Evolutionary conservation across 2,797 vertebrate species (phyloP), one percentile per base, ranked within the genome.

Genomic region (Salmo trutta): DNA sequence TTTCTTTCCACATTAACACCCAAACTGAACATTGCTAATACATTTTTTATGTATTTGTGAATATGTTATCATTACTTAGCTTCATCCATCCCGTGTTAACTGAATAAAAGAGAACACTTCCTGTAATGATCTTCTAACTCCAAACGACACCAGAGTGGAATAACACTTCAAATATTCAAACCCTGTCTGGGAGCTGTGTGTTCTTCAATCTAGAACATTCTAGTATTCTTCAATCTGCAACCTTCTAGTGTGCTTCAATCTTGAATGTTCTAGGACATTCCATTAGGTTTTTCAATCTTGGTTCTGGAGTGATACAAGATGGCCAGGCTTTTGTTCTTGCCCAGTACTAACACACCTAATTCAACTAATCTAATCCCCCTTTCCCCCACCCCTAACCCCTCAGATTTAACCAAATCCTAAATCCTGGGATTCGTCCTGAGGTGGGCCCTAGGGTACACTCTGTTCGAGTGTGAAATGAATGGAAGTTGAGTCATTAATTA

Each of bases 401-500:
- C 5, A 64, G 74, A 67, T 67, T 19, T n/a, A 75, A 51, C 27
- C 54, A 79, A 75, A 79, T 75, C 77, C 73, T 51, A 66, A 59
- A 74, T 27, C 53, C 66, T n/a, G 21, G 31, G 65, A 70, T 75
- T 64, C 47, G 27, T 29, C 69, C 21, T 19, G 76, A 65, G 72
- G 21, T 74, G 76, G 65, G 65, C 21, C 68, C 54, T 36, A 24
- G 16, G 31, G 31, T 33, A 62, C 64, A 64, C 65, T 78, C 59
- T 47, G 41, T 47, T 47, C 0, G 41, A 54, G 77, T 21, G 73
- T 56, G 33, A 36, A 7, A 64, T 27, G 12, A 27, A 66, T 47
- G 47, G 59, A 65, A 56, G 27, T 52, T 36, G 24, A 53, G 69
- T 54, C 76, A 67, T 90, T 91, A 90, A 91, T 89, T 88, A 91